phyloP scores from a whole-genome alignment of 2,888 invertebrate species.

The Campaea margaritaria region DNA sequence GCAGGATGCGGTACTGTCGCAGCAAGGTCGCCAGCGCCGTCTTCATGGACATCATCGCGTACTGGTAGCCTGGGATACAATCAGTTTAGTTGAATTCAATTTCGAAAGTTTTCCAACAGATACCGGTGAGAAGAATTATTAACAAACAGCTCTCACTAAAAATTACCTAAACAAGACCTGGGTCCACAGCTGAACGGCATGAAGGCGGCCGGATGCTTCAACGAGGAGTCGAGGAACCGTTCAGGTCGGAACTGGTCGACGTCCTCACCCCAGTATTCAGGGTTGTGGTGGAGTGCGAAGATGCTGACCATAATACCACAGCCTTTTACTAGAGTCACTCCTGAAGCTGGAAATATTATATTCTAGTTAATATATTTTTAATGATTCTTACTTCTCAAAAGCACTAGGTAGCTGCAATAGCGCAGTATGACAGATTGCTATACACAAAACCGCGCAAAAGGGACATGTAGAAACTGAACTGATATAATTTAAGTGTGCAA shows the following conservation, averaged over 20 bases:
- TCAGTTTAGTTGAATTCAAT: not conserved
- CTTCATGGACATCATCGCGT: constrained; percentile 74
- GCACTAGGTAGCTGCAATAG: too few species aligned
- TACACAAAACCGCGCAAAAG: too few species aligned
- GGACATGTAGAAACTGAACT: too few species aligned
- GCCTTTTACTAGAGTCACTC: constrained; percentile 42
- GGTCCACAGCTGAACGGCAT: constrained; percentile 57
- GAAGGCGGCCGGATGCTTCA: constrained; percentile 50
- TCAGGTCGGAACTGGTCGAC: constrained; percentile 56
- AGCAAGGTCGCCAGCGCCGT: constrained; percentile 61
- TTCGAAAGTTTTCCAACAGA: too few species aligned
- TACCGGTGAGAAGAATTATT: too few species aligned
- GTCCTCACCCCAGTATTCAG: constrained; percentile 57
- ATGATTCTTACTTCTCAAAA: too few species aligned
- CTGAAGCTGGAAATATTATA: constrained; percentile 41
- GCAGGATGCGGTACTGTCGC: constrained; percentile 54
- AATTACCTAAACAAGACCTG: constrained; percentile 55
- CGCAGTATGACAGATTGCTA: too few species aligned
- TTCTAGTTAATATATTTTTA: too few species aligned
- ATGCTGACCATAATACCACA: constrained; percentile 46
- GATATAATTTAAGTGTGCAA: too few species aligned
- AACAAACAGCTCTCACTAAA: too few species aligned
- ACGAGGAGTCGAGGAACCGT: constrained; percentile 48
- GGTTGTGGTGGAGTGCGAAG: constrained; percentile 72
- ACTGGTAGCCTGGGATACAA: constrained; percentile 58